Base-by-base conservation (phyloP, 1,140 invertebrate genomes). In the Drosophila nasuta region DNA sequence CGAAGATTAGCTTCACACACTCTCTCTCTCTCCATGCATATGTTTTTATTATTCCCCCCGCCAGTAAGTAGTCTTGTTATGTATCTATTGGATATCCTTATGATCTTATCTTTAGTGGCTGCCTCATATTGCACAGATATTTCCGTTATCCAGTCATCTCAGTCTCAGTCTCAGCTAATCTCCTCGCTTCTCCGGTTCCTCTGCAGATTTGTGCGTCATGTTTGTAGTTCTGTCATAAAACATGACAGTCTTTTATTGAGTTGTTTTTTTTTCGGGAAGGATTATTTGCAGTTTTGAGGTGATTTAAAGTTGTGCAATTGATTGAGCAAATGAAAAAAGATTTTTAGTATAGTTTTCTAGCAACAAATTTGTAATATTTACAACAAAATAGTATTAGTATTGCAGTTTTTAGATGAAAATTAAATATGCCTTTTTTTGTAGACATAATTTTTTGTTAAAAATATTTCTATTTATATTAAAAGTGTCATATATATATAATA, bases 81-180 rank as follows among this genome's bases (percentile, higher is more conserved):
- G 51, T 65, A 49, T 49, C 25, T 48, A 59, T 75, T 70, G 49
- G 41, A 62, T 77, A 49, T 79, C 38, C 43, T 28, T 3, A 51
- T 72, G 83, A 83, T 87, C 74, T 63, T 81, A 82, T 87, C 82
- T 83, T 60, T 78, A 77, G 80, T 75, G 80, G 51, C 85, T 68
- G 69, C 67, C 70, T 87, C 83, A 52, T 30, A 58, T 87, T 80
- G 74, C 83, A 75, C 20, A 25, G 20, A 25, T 38, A 49, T 72
- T 77, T 77, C 49, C 58, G 38, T 63, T 48, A 30, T 48, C 30
- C 52, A 38, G n/a, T 38, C 33, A 6, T 33, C 30, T 33, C 30
- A 5, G n/a, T 33, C 20, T 25, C 20, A 4, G 20, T 4, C 20
- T 25, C 20, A 20, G 45, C 56, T 68, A 60, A 68, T 60, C 66